Conservation (phyloP, 2,888 invertebrate genomes). For the Catocala sponsa region DNA sequence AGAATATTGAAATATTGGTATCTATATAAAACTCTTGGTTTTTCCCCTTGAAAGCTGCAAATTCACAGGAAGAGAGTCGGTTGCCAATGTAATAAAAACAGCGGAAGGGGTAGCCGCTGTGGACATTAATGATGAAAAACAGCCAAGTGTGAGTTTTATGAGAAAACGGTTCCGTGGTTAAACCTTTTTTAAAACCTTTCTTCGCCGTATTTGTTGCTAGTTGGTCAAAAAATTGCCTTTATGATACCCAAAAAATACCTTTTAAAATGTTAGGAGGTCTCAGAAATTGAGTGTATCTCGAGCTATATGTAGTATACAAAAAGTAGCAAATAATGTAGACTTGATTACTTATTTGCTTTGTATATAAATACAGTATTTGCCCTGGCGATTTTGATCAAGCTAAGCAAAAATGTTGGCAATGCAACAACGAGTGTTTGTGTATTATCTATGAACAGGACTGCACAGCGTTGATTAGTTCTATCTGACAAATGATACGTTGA, state of each 20-base stretch:
- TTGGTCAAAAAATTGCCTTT: neutral
- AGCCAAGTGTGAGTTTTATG: conserved; percentile 29
- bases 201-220: neutral
- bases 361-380: no score
- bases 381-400: no score
- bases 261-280: no score
- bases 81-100: conserved; percentile 42
- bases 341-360: no score
- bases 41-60: conserved; percentile 18
- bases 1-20: no score
- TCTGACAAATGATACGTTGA: no score
- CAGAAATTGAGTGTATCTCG: no score
- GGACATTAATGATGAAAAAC: conserved; percentile 34
- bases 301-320: no score
- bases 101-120: conserved; percentile 31
- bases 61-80: conserved; percentile 29
- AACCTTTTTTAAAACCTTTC: conserved; percentile 2
- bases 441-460: no score
- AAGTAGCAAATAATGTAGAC: no score
- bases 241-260: neutral
- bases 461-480: neutral
- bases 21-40: neutral
- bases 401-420: no score
- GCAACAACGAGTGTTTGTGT: no score
- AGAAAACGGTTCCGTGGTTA: conserved; percentile 5